These are phyloP conservation scores for Pocillopora meandrina DNA, from an alignment of 92 coral and sea anemone genomes.

Conservation along the genomic window DNA sequence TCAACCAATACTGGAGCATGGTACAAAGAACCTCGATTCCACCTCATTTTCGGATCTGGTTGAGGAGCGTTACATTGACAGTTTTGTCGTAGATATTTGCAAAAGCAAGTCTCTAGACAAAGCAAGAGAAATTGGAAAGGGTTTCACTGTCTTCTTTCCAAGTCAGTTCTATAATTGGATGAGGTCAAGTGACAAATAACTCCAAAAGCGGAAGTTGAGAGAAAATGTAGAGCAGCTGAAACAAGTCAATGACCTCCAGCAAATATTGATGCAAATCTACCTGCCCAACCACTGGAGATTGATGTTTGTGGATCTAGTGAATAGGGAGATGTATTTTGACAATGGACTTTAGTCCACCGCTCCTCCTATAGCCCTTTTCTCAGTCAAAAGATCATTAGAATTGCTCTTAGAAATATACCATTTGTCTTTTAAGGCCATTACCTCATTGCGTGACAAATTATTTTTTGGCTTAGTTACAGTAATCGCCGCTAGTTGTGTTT, in stretches of 20 bases:
- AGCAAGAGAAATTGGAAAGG: not conserved
- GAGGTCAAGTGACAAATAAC: not conserved
- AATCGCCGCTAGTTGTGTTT: too few relatives aligned
- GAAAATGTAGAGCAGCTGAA: not conserved
- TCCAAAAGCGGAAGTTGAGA: not conserved
- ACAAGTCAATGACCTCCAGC: not conserved
- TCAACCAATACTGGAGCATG: slow-evolving; percentile 13
- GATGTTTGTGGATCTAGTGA: not conserved
- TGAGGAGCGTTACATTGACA: slow-evolving; percentile 42
- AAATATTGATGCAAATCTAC: slow-evolving; percentile 7
- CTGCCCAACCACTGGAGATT: slow-evolving; percentile 16
- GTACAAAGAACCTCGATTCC: slow-evolving; percentile 27
- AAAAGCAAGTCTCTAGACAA: slow-evolving; percentile 3
- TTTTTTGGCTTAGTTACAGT: too few relatives aligned
- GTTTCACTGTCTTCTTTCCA: slow-evolving; percentile 29
- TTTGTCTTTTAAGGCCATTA: too few relatives aligned
- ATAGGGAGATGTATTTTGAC: slow-evolving; percentile 31
- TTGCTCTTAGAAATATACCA: slow-evolving; percentile 39
- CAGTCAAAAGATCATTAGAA: slow-evolving; percentile 25
- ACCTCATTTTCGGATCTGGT: slow-evolving; percentile 41
- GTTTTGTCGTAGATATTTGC: slow-evolving; percentile 33
- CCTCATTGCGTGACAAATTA: too few relatives aligned
- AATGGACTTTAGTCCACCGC: slow-evolving; percentile 44
- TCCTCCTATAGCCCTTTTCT: slow-evolving; percentile 20
- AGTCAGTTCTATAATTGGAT: slow-evolving; percentile 9